A percentile compares a stretch with the other conserved stretches of the same genome.
Evolutionary conservation across 2,797 vertebrate species (phyloP).

Genomic region (Hyperoplus lanceolatus): DNA sequence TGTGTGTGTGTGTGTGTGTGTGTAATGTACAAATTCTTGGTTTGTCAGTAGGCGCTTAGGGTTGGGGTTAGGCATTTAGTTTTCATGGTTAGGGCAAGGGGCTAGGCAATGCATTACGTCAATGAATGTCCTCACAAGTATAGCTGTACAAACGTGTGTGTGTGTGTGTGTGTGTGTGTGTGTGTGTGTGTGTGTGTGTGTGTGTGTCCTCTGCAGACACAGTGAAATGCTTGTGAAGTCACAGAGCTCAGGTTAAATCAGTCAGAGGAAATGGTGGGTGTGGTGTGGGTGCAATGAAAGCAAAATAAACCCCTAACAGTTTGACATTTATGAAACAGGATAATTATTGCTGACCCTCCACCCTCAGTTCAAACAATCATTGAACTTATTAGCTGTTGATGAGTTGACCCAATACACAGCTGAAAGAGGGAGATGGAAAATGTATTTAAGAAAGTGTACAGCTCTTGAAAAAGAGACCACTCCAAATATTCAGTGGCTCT

Average conservation of each 20-base stretch:
- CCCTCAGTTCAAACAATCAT: constrained; percentile 30
- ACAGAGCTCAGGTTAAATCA: constrained; percentile 25
- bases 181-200: neutral
- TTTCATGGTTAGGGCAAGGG: too few species aligned
- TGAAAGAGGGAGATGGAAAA: neutral
- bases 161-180: too few species aligned
- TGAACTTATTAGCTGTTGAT: constrained; percentile 18
- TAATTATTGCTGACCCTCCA: neutral
- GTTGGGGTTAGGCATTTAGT: too few species aligned
- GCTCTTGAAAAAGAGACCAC: too few species aligned
- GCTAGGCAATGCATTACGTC: too few species aligned
- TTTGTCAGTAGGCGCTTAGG: too few species aligned
- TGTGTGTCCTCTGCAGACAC: neutral
- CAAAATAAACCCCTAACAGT: neutral
- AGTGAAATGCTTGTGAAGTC: constrained; percentile 1
- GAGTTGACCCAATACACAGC: neutral
- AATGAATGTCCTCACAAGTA: too few species aligned
- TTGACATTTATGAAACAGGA: neutral
- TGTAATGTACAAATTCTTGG: too few species aligned
- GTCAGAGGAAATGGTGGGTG: neutral
- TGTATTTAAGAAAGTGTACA: neutral
- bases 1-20: too few species aligned
- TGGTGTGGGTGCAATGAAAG: neutral
- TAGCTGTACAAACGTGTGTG: too few species aligned
- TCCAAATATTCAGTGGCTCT: too few species aligned